These are phyloP conservation scores for Papilio helenus DNA, from an alignment of 1,140 invertebrate species.

Conservation along the genomic window DNA sequence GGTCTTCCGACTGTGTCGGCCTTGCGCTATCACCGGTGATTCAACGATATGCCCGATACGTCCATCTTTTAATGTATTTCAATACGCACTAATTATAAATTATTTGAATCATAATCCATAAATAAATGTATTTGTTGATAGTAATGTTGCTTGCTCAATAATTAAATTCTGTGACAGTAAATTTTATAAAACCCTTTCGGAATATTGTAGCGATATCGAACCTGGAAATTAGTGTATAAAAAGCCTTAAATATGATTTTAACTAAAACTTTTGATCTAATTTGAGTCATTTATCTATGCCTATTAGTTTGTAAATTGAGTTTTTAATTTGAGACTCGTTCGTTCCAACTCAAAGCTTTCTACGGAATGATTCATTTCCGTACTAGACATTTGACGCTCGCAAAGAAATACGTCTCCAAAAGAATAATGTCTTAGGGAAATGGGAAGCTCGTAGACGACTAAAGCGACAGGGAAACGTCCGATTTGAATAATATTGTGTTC, in stretches of 20 bases:
- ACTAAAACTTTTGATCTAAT: too few species aligned
- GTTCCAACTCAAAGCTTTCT: neutral
- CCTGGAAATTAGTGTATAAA: neutral
- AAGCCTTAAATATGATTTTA: too few species aligned
- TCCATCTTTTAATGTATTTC: constrained; percentile 13
- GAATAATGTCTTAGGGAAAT: constrained; percentile 11
- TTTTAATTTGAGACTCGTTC: neutral
- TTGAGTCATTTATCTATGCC: too few species aligned
- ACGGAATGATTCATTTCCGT: constrained; percentile 20
- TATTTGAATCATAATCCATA: neutral
- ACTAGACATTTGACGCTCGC: neutral
- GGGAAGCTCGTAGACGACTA: constrained; percentile 5
- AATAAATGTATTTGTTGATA: constrained; percentile 2
- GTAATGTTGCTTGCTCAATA: neutral
- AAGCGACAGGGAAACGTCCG: neutral
- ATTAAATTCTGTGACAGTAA: too few species aligned
- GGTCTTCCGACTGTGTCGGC: constrained; percentile 9
- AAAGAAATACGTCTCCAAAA: constrained; percentile 23
- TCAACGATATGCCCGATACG: neutral
- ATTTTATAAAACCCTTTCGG: too few species aligned
- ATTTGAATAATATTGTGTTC: constrained; percentile 31
- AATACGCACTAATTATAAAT: constrained; percentile 20
- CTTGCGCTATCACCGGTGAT: constrained; percentile 21
- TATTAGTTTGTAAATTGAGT: neutral
- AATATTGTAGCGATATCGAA: neutral